Evolutionary conservation across 2,113 vertebrate genomes (phyloP), one percentile per base, ranked within the genome.

Genomic region (Naja naja): DNA sequence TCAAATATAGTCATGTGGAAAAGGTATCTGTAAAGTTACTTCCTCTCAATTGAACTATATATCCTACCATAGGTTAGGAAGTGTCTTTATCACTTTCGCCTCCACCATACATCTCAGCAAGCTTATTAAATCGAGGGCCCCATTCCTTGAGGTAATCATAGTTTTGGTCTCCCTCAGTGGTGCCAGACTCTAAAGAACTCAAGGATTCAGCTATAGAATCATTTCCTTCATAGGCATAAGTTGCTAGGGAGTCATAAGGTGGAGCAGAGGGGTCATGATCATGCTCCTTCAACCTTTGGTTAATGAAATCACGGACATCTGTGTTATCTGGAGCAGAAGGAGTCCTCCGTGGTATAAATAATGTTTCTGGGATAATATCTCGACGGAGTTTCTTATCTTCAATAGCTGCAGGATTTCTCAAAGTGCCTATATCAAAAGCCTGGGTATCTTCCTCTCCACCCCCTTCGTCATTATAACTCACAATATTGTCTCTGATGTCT

Each of bases 371-470:
- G 30, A 99, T 97, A 95, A 99, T 99, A 95, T 99, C 99, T 95
- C 99, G 97, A 10, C 99, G 98, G 22, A 99, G 98, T 96, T 99
- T 99, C 96, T 99, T 99, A 30, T 98, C 98, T 90, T 99, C 99
- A 0, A 99, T 98, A 85, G 98, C 98, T 52, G 99, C 99, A 1
- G 99, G 99, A 94, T 99, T 99, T 95, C 99, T 97, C 96, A 99
- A 98, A 0, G 99, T 99, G 94, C 99, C 99, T 1, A 99, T 99
- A 95, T 99, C 99, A 95, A 99, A 99, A 96, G 99, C 99, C 96
- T 99, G 99, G 0, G 99, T 99, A 97, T 99, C 99, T 96, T 99
- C 99, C 97, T 99, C 99, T 90, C 99, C 99, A 0, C 99, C 99
- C 0, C 99, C 99, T 95, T 99, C 99, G 16, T 99, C 99, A 2